These are phyloP conservation scores for Dermatemys mawii DNA, from an alignment of 2,113 vertebrate species.

Conservation along the genomic window DNA sequence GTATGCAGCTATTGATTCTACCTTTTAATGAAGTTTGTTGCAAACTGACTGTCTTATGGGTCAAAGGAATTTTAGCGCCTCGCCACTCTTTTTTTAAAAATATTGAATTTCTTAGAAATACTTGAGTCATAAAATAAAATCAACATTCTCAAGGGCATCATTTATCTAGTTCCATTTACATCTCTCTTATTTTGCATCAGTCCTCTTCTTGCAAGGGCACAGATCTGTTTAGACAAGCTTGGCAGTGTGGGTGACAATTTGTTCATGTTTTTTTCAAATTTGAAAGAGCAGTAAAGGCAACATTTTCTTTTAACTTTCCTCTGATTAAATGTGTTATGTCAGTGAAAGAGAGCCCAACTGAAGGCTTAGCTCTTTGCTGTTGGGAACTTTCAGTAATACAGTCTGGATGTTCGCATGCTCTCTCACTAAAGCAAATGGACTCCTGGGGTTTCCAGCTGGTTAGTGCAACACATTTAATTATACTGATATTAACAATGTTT, in stretches of 20 bases:
- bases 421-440: background rate
- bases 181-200: slow-evolving; percentile 36
- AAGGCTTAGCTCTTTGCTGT: slow-evolving; percentile 32
- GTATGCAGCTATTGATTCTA: slow-evolving; percentile 9
- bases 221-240: slow-evolving; percentile 42
- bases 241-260: background rate
- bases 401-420: background rate
- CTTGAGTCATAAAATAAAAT: slow-evolving; percentile 8
- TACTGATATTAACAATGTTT: background rate
- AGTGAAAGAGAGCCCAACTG: slow-evolving; percentile 15
- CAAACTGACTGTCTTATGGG: slow-evolving; percentile 19
- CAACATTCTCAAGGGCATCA: slow-evolving; percentile 9
- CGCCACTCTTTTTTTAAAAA: background rate
- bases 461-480: background rate
- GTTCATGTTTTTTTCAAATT: slow-evolving; percentile 24
- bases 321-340: slow-evolving; percentile 33
- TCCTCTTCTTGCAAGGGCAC: slow-evolving; percentile 1
- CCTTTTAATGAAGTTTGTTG: slow-evolving; percentile 53
- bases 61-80: slow-evolving; percentile 38
- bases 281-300: slow-evolving; percentile 38
- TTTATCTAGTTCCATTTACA: slow-evolving; percentile 52
- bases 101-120: slow-evolving; percentile 38
- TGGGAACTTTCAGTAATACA: background rate
- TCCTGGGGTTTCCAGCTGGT: background rate
- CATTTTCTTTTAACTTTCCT: slow-evolving; percentile 47